These are phyloP conservation scores for Chloropsis hardwickii DNA, from an alignment of 2,113 vertebrate genomes.

Conservation along the genomic window DNA sequence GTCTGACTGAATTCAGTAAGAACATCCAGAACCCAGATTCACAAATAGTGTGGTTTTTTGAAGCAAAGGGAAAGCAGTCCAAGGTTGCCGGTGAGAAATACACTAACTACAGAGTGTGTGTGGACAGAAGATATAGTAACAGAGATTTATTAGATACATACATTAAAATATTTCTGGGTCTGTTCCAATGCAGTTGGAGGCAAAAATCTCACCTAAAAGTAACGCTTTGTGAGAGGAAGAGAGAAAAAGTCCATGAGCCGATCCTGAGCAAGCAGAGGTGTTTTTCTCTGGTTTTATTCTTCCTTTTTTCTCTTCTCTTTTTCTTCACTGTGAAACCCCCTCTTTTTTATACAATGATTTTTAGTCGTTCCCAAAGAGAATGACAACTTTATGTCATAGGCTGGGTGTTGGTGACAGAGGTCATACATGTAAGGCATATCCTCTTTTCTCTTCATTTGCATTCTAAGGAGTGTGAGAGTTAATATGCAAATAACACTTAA, in stretches of 20 bases:
- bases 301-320: background rate
- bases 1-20: background rate
- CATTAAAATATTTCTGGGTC: background rate
- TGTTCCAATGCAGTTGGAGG: background rate
- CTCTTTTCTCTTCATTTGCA: background rate
- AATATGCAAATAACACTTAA: background rate
- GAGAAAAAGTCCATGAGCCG: fast-evolving
- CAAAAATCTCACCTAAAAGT: background rate
- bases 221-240: background rate
- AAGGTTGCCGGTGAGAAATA: background rate
- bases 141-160: background rate
- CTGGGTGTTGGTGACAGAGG: background rate
- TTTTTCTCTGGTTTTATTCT: background rate
- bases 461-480: background rate
- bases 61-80: background rate
- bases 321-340: background rate
- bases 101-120: background rate
- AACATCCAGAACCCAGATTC: background rate
- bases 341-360: background rate
- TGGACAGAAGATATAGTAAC: background rate
- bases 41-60: background rate
- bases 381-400: background rate
- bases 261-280: background rate
- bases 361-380: background rate
- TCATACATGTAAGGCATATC: background rate